Conservation (phyloP, 2,113 vertebrate species). For the Grammomys surdaster region DNA sequence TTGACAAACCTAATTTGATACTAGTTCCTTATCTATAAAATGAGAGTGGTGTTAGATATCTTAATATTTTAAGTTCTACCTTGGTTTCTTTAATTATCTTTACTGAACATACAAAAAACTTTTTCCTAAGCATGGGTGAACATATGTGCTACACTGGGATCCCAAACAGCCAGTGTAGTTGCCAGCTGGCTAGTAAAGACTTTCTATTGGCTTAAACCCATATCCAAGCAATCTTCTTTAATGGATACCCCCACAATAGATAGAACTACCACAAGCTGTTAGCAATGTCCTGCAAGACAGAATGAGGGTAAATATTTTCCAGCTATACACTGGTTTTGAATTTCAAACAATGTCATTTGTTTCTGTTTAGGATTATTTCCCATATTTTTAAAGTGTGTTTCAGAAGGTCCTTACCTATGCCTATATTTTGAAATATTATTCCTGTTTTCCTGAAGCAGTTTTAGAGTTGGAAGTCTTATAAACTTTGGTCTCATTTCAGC, state of each 20-base stretch:
- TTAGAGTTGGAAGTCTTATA: neutral
- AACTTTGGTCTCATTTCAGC: neutral
- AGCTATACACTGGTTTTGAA: neutral
- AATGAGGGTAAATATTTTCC: no score
- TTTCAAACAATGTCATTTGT: neutral
- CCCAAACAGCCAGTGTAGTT: no score
- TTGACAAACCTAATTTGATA: neutral
- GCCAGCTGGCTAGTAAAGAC: no score
- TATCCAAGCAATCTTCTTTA: no score
- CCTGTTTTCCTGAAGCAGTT: neutral
- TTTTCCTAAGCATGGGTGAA: neutral
- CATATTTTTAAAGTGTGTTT: neutral
- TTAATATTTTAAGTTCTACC: neutral
- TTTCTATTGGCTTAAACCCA: no score
- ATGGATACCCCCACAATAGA: no score
- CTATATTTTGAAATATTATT: neutral
- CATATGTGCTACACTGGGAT: neutral
- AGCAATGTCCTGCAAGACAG: no score
- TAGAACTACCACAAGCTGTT: no score
- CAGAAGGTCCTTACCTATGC: neutral
- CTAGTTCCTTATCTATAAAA: neutral
- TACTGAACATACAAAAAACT: neutral
- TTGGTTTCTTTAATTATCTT: neutral
- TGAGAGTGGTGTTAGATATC: neutral
- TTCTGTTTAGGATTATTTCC: neutral